A percentile compares a stretch with the other conserved stretches of the same genome.
These are phyloP conservation scores for Anastrepha obliqua DNA, from an alignment of 1,140 invertebrate genomes.

Conservation along the genomic window DNA sequence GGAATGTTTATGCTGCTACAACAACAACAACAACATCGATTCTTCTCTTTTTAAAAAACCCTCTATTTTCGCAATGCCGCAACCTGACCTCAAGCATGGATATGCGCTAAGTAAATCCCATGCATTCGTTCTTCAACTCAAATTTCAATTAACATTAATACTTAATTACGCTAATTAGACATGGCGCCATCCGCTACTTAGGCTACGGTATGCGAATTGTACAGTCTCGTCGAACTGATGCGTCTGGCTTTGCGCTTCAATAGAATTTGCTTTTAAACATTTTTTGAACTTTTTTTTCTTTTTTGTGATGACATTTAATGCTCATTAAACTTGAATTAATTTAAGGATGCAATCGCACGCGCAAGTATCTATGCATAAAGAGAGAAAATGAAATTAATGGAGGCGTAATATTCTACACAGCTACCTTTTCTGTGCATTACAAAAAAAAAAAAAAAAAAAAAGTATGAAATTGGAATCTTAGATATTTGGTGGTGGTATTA, in stretches of 20 bases:
- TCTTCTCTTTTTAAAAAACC: background rate
- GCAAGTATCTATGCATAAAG: no score
- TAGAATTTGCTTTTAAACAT: background rate
- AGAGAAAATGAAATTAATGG: no score
- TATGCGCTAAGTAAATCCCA: background rate
- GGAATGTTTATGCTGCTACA: no score
- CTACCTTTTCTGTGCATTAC: no score
- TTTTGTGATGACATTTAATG: constrained; percentile 18
- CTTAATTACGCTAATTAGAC: constrained; percentile 38
- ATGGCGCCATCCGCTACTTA: background rate
- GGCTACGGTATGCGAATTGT: background rate
- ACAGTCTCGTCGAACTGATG: background rate
- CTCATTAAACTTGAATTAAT: constrained; percentile 40
- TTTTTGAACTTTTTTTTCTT: background rate
- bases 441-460: no score
- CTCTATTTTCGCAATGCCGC: background rate
- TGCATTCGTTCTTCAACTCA: background rate
- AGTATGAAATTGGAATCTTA: no score
- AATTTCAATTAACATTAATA: constrained; percentile 40
- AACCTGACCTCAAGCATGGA: background rate
- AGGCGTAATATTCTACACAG: no score
- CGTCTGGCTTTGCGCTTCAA: background rate
- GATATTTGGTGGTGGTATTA: no score
- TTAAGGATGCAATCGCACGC: background rate
- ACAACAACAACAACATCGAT: no score